Evolutionary conservation across 2,888 invertebrate genomes (phyloP), one percentile per base, ranked within the genome.

Genomic region (Nineta flava): DNA sequence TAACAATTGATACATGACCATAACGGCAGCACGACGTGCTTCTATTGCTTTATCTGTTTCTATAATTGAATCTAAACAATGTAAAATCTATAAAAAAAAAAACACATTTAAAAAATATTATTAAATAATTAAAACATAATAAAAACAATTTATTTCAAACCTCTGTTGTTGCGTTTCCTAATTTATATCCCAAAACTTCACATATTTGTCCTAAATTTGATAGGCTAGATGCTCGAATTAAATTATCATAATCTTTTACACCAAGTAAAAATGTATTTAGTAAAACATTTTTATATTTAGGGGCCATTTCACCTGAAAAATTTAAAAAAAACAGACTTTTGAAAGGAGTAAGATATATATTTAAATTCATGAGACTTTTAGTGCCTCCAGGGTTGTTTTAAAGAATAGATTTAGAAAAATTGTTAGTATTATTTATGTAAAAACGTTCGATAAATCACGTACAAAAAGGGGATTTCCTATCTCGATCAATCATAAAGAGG

Each of bases 201-300:
- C 85, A 85, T 13, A 90, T 71, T 67, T 91, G 87, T 0, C 85
- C 90, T 42, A 92, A 69, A 64, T 87, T 88, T 1, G 90, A 87
- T 49, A 92, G 69, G 59, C 86, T 83, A 2, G 90, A 90, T 13
- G 88, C 78, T 57, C 87, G 72, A 41, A 91, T 75, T 26, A 86
- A 65, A 13, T 79, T 73, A 61, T 90, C 87, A 3, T 71, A 62
- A 62, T 87, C 85, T 56, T 77, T 76, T 31, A 79, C 73, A 2
- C 79, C 83, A 55, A 69, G 69, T 21, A 91, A 66, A 63, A 86
- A 81, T 1, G 83, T 79, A 58, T 83, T 81, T 9, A 91, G 63
- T 40, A 91, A 65, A 31, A 76, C 59, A 34, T 76, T 73, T 61
- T 83, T 81, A 61, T 87, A 82, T 47, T 73, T 71, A 10, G 79